These are phyloP conservation scores for Trochalopteron elliotii DNA, from an alignment of 2,113 vertebrate species.

Conservation along the genomic window DNA sequence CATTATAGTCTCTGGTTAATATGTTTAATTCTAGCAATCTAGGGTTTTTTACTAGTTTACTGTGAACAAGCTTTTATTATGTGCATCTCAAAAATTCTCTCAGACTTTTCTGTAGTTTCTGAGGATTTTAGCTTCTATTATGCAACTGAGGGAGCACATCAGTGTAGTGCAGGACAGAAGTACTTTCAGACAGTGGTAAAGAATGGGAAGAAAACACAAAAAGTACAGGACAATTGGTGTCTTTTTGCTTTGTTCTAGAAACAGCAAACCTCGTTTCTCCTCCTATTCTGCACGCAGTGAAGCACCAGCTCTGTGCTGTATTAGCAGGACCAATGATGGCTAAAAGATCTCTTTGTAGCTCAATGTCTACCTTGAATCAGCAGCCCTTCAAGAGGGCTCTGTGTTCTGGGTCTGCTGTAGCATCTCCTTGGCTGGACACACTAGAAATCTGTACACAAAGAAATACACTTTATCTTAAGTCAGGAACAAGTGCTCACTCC, in stretches of 20 bases:
- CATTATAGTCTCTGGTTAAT: neutral
- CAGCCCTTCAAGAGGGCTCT: neutral
- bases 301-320: neutral
- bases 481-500: constrained; percentile 36
- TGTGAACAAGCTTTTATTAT: neutral
- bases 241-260: neutral
- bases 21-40: neutral
- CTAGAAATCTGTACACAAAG: neutral
- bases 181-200: neutral
- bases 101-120: neutral
- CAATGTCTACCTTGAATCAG: neutral
- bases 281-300: neutral
- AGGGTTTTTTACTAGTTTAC: neutral
- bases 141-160: neutral
- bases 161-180: neutral
- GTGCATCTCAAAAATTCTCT: neutral
- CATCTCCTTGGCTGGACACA: neutral
- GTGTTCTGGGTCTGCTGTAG: neutral
- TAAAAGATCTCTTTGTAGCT: neutral
- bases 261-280: neutral
- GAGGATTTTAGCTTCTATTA: neutral
- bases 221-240: neutral
- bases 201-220: neutral
- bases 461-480: neutral
- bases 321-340: neutral